A percentile compares a stretch with the other conserved stretches of the same genome.
These are phyloP conservation scores for Choristoneura fumiferana DNA, from an alignment of 1,140 invertebrate species.

Conservation along the genomic window DNA sequence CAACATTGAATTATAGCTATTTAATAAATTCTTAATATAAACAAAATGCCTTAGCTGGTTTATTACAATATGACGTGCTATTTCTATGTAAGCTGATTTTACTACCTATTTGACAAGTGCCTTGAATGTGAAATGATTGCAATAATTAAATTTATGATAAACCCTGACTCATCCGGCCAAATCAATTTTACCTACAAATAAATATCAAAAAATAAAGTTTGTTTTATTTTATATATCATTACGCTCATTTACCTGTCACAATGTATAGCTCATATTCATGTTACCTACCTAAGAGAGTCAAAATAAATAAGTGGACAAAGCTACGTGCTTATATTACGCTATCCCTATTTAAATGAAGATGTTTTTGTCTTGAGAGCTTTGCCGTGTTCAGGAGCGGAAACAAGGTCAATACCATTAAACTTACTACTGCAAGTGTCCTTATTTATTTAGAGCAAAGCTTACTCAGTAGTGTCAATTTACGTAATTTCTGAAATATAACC, in stretches of 20 bases:
- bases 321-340: no score
- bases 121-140: conserved; percentile 52
- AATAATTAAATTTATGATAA: conserved; percentile 42
- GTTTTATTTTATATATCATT: neutral
- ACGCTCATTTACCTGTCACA: no score
- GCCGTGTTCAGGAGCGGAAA: conserved; percentile 7
- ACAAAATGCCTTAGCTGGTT: conserved; percentile 35
- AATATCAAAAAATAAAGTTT: conserved; percentile 27
- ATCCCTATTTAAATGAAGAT: conserved; percentile 16
- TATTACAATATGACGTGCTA: conserved; percentile 44
- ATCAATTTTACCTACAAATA: conserved; percentile 69
- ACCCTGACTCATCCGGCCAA: conserved; percentile 50
- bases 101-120: conserved; percentile 53
- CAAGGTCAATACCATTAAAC: conserved; percentile 1
- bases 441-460: no score
- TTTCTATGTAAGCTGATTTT: conserved; percentile 52
- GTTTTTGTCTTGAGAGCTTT: conserved; percentile 15
- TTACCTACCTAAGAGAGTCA: no score
- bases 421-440: no score
- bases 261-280: no score
- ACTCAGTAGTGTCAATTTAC: no score
- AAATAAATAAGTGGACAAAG: no score
- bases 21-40: conserved; percentile 65
- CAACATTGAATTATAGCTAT: conserved; percentile 62
- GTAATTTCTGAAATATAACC: no score